Evolutionary conservation across 2,113 vertebrate species (phyloP).

Genomic region (Empidonax traillii): DNA sequence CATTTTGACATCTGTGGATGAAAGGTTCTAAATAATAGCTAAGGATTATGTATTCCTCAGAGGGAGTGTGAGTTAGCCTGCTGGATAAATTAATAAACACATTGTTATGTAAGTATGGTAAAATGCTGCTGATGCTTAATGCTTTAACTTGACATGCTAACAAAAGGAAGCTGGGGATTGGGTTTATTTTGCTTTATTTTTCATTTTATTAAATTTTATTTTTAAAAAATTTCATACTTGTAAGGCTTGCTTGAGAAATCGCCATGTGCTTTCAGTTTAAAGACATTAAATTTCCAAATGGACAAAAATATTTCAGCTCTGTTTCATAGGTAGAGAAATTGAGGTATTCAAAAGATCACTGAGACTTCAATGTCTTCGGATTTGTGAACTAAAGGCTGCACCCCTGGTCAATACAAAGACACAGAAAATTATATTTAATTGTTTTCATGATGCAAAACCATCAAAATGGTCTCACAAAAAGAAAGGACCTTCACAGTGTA

Average conservation of each 20-base stretch:
- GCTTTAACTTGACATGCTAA: neutral
- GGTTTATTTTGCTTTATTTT: neutral
- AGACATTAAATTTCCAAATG: neutral
- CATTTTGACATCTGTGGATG: constrained; percentile 22
- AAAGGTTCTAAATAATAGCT: constrained; percentile 16
- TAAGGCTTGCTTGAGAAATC: neutral
- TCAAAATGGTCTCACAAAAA: neutral
- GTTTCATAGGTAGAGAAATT: neutral
- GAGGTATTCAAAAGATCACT: neutral
- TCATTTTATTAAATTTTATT: neutral
- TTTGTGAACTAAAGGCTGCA: neutral
- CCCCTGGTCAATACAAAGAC: neutral
- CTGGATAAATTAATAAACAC: constrained; percentile 44
- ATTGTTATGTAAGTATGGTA: constrained; percentile 17
- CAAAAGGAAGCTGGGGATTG: neutral
- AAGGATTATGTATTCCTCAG: constrained; percentile 1
- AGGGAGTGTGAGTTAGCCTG: neutral
- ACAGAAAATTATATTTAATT: neutral
- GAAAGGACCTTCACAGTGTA: neutral
- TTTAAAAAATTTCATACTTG: neutral
- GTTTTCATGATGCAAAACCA: neutral
- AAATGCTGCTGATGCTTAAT: neutral
- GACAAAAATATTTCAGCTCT: neutral
- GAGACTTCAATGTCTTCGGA: neutral
- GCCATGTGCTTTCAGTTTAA: neutral